phyloP scores from a whole-genome alignment of 2,888 invertebrate genomes.

The Xestia c-nigrum region DNA sequence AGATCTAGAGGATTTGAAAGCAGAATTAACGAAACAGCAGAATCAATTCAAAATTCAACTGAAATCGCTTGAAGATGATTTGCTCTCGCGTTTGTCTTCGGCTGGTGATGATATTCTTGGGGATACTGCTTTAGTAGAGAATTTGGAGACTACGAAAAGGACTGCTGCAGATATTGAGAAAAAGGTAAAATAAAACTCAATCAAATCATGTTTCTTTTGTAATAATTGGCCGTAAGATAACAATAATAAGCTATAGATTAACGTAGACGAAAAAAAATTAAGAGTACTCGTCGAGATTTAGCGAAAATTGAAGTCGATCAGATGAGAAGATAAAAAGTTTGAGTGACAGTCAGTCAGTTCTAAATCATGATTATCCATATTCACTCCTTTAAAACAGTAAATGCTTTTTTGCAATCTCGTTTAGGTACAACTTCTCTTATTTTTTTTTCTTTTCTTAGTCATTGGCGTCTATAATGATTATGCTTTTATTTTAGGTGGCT shows the following conservation, averaged over 20 bases:
- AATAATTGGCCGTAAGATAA: neutral
- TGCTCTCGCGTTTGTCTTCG: slow-evolving; percentile 96
- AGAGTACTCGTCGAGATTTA: neutral
- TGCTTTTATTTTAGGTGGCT: slow-evolving; percentile 88
- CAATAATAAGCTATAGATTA: neutral
- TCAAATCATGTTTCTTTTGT: neutral
- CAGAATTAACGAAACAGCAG: slow-evolving; percentile 98
- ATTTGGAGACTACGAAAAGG: slow-evolving; percentile 98
- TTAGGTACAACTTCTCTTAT: neutral
- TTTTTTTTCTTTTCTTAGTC: neutral
- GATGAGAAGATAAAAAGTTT: neutral
- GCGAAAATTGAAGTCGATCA: neutral
- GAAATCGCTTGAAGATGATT: slow-evolving; percentile 97
- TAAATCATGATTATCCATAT: neutral
- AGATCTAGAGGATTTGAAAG: slow-evolving; percentile 98
- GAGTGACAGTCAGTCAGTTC: neutral
- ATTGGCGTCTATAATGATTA: neutral
- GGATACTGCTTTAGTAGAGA: slow-evolving; percentile 98
- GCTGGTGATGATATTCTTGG: slow-evolving; percentile 98
- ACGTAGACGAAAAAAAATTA: neutral
- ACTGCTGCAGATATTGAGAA: slow-evolving; percentile 98
- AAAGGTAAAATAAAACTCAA: slow-evolving; percentile 90
- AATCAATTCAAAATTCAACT: slow-evolving; percentile 99
- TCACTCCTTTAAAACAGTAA: neutral
- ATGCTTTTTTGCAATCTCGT: neutral